Conservation (phyloP, 2,888 invertebrate genomes). For the Iselma pallidipennis region DNA sequence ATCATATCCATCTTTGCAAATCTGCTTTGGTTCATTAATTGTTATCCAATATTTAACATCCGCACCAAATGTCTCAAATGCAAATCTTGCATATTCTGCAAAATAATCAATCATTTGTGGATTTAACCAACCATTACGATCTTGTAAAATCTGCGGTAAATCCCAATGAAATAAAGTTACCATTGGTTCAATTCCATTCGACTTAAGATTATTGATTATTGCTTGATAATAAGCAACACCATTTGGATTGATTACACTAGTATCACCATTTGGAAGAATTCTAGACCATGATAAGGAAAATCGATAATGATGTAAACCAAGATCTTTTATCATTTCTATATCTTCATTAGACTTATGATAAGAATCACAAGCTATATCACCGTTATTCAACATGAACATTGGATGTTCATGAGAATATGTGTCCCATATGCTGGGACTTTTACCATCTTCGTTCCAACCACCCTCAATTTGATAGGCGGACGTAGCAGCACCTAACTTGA, state of each 20-base stretch:
- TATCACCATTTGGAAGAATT: constrained; percentile 70
- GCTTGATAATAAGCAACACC: constrained; percentile 68
- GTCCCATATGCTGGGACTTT: constrained; percentile 35
- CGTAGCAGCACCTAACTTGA: constrained; percentile 43
- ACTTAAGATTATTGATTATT: constrained; percentile 65
- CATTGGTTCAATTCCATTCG: constrained; percentile 60
- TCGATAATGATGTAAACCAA: constrained; percentile 68
- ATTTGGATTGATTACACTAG: constrained; percentile 61
- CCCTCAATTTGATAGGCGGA: constrained; percentile 45
- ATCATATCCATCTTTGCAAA: constrained; percentile 43
- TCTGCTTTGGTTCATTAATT: constrained; percentile 57
- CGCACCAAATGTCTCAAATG: constrained; percentile 37
- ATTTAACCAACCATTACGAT: constrained; percentile 56
- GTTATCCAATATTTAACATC: constrained; percentile 58
- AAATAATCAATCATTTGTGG: constrained; percentile 60
- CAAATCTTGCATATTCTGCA: constrained; percentile 60
- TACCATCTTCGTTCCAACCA: constrained; percentile 42
- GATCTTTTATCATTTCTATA: constrained; percentile 63
- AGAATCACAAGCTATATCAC: constrained; percentile 70
- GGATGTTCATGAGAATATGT: constrained; percentile 24
- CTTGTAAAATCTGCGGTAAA: constrained; percentile 58
- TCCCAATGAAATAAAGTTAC: constrained; percentile 63
- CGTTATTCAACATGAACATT: constrained; percentile 54
- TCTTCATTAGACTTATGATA: constrained; percentile 68
- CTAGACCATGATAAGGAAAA: constrained; percentile 77